phyloP scores from a whole-genome alignment of 2,113 vertebrate genomes.

The Camelus bactrianus region DNA sequence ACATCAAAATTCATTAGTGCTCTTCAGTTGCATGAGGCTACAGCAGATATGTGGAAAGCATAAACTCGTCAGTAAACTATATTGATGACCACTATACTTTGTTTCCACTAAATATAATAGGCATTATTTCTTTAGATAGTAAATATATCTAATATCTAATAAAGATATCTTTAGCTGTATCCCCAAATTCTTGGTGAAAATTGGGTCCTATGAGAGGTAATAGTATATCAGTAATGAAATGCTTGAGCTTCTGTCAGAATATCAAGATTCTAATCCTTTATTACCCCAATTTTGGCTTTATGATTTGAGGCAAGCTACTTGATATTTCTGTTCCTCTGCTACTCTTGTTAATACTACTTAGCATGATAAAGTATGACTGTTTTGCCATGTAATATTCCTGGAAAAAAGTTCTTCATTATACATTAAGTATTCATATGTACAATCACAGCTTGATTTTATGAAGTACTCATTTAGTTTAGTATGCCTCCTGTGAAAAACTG shows the following conservation, averaged over 20 bases:
- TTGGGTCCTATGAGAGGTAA: background rate
- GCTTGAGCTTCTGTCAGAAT: background rate
- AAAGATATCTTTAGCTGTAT: background rate
- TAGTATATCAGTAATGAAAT: background rate
- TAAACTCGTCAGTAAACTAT: background rate
- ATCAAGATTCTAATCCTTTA: background rate
- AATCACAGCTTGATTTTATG: background rate
- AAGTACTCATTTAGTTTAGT: background rate
- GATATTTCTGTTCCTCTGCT: background rate
- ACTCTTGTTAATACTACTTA: background rate
- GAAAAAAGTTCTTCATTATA: background rate
- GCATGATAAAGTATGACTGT: background rate
- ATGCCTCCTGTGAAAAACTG: background rate
- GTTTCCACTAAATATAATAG: background rate
- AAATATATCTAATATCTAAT: background rate
- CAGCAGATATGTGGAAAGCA: background rate
- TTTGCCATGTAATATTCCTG: background rate
- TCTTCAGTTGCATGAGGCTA: background rate
- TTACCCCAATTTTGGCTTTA: background rate
- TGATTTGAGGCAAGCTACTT: background rate
- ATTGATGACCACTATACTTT: background rate
- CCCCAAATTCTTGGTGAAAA: background rate
- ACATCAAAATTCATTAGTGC: background rate
- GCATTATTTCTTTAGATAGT: background rate
- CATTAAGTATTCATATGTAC: background rate